Conservation (phyloP, 2,113 vertebrate species). For the Cavia porcellus region DNA sequence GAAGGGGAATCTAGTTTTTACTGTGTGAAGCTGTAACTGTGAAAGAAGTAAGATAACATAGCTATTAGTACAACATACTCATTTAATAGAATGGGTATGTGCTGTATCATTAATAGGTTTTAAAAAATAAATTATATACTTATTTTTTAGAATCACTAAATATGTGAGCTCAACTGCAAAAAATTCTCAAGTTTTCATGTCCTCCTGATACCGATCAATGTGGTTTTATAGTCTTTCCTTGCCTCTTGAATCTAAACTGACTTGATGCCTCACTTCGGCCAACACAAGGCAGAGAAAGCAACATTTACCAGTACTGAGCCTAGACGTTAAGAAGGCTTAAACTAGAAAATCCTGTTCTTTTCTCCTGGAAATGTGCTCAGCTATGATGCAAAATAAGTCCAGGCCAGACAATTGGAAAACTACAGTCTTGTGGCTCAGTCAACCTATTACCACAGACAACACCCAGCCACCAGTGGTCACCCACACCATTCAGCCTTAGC, state of each 20-base stretch:
- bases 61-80: background rate
- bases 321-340: background rate
- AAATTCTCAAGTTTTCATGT: background rate
- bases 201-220: background rate
- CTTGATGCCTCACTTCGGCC: background rate
- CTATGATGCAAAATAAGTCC: background rate
- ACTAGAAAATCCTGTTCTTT: background rate
- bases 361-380: conserved; percentile 33
- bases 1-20: background rate
- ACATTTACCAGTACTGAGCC: background rate
- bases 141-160: background rate
- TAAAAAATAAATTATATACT: background rate
- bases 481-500: background rate
- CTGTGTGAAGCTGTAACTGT: conserved; percentile 21
- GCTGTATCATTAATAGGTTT: conserved; percentile 33
- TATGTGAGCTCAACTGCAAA: background rate
- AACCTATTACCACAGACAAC: background rate
- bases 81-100: background rate
- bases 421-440: background rate
- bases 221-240: background rate
- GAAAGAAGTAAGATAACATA: conserved; percentile 30
- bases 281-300: background rate
- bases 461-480: conserved; percentile 15
- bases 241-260: conserved; percentile 18
- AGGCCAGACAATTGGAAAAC: background rate